Percentiles rank a stretch among this genome's conserved stretches.
phyloP scores from a whole-genome alignment of 2,113 vertebrate species.

The Megaceryle torquata region DNA sequence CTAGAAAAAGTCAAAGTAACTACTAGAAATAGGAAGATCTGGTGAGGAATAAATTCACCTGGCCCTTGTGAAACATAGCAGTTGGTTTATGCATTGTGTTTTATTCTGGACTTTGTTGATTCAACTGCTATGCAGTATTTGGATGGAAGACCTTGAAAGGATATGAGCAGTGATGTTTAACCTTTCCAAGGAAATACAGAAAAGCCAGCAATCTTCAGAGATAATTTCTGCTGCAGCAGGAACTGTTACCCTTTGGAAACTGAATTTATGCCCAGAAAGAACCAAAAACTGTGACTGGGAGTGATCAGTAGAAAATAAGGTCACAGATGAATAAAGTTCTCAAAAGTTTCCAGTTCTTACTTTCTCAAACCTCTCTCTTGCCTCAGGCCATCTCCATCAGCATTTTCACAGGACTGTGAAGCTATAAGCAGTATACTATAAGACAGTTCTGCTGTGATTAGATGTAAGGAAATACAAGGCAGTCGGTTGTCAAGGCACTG shows the following conservation, averaged over 20 bases:
- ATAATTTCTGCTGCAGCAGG: background rate
- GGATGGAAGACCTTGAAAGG: background rate
- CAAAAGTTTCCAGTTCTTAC: constrained; percentile 16
- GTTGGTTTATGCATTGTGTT: background rate
- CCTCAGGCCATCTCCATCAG: constrained; percentile 33
- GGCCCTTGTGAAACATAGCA: background rate
- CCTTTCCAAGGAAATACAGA: background rate
- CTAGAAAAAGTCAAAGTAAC: background rate
- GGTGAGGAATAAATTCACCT: constrained; percentile 3
- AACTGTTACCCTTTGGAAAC: background rate
- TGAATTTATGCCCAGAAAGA: background rate
- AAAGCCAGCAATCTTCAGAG: background rate
- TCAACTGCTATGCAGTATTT: background rate
- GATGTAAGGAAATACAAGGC: constrained; percentile 18
- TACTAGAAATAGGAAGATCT: constrained; percentile 4
- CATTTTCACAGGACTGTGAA: constrained; percentile 15
- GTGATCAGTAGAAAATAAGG: constrained; percentile 26
- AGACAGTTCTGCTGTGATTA: constrained; percentile 23
- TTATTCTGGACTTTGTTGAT: background rate
- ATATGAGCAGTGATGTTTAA: background rate
- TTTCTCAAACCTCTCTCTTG: background rate
- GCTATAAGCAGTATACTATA: background rate
- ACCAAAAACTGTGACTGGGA: background rate
- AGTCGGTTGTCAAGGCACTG: background rate
- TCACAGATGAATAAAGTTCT: constrained; percentile 34